Conservation (phyloP, 2,113 vertebrate species). For the Microcebus jonahi region DNA sequence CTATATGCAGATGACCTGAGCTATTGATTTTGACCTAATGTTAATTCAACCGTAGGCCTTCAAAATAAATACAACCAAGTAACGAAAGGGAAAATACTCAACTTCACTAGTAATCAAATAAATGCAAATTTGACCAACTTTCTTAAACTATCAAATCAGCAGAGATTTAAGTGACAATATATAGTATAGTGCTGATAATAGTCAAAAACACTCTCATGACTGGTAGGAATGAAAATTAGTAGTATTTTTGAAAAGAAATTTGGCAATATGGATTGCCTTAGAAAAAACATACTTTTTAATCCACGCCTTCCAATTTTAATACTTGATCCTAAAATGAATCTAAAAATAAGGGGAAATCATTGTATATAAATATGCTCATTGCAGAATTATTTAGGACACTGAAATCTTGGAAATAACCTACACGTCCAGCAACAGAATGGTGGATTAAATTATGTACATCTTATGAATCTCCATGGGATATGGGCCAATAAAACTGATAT, state of each 20-base stretch:
- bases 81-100: neutral
- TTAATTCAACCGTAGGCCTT: neutral
- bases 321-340: neutral
- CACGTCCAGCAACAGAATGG: neutral
- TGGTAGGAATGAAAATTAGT: neutral
- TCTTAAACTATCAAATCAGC: neutral
- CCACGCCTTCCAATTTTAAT: neutral
- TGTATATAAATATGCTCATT: neutral
- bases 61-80: neutral
- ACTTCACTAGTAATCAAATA: neutral
- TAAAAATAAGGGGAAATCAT: neutral
- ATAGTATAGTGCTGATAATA: neutral
- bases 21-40: constrained; percentile 32
- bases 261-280: neutral
- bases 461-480: neutral
- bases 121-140: neutral
- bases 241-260: neutral
- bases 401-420: constrained; percentile 6
- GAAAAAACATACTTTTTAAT: neutral
- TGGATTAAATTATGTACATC: constrained; percentile 12
- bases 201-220: neutral
- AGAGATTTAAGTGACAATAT: neutral
- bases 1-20: neutral
- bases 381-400: constrained; percentile 14
- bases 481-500: neutral